Evolutionary conservation across 1,140 invertebrate species (phyloP), one percentile per base, ranked within the genome.

Genomic region (Pectinophora gossypiella): DNA sequence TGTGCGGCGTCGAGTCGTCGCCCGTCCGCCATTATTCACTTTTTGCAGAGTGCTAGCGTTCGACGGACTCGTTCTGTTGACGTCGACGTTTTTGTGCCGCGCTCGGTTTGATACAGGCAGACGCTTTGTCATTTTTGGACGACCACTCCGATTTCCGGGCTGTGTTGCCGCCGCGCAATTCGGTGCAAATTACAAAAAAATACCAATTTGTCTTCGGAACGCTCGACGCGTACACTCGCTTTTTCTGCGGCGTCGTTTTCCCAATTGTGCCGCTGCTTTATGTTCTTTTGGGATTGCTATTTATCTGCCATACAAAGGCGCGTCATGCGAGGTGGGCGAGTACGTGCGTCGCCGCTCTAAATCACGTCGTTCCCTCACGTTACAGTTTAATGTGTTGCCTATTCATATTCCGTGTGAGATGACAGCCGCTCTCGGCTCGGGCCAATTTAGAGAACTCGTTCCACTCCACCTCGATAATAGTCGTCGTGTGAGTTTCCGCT

Each of bases 121-220:
- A 60, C 61, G 61, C 64, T 75, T 76, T 73, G 71, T 81, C 72
- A 75, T 71, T 79, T 81, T 78, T 65, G 62, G 65, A 56, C 68
- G 68, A 60, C 61, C 71, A 68, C 59, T 69, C 57, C 61, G 57
- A 68, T 74, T 76, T 74, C 65, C 75, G 61, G 61, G 57, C 63
- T 59, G 51, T 15, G 61, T 59, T 56, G 23, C 36, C 16, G 2
- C 36, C 35, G 35, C n/a, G 36, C 36, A 13, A 40, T 40, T 40
- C 7, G 32, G 50, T 50, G 43, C 56, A 50, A 60, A 61, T 60
- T 48, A 62, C 62, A 53, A 59, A 70, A 71, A 69, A 64, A 52
- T 15, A 27, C 36, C 36, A 40, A 40, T 13, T 40, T 40, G 36
- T 40, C n/a, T 38, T 38, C n/a, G 35, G 9, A 38, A 5, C 35